These are phyloP conservation scores for Ctenosaura bakeri DNA, from an alignment of 2,797 vertebrate genomes.

Conservation along the genomic window DNA sequence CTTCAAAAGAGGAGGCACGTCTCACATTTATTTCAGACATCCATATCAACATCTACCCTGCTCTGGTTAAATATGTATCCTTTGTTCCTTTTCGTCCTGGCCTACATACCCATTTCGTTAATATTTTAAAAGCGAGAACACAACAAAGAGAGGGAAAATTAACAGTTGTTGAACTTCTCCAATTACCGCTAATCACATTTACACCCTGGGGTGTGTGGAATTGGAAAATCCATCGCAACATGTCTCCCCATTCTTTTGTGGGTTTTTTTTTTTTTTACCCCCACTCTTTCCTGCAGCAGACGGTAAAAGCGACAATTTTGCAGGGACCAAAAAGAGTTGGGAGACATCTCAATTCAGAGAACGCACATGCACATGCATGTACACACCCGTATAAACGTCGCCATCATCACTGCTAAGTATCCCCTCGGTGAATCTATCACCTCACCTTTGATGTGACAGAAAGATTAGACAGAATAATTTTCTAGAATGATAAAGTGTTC, in stretches of 20 bases:
- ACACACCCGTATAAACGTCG: neutral
- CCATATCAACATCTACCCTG: conserved; percentile 45
- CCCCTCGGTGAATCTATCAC: conserved; percentile 45
- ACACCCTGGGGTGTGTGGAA: conserved; percentile 74
- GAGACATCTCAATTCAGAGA: conserved; percentile 59
- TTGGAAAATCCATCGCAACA: conserved; percentile 73
- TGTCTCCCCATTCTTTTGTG: conserved; percentile 45
- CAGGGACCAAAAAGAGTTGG: conserved; percentile 40
- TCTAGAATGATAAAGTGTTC: conserved; percentile 40
- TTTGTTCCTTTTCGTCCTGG: conserved; percentile 70
- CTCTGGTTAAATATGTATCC: conserved; percentile 70
- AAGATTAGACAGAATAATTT: conserved; percentile 50
- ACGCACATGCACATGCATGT: neutral
- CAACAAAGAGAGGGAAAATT: conserved; percentile 66
- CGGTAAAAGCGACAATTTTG: conserved; percentile 70
- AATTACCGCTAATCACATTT: conserved; percentile 75
- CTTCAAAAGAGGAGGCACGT: conserved; percentile 54
- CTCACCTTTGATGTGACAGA: conserved; percentile 49
- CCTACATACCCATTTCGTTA: conserved; percentile 64
- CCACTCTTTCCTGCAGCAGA: conserved; percentile 59
- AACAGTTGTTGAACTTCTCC: conserved; percentile 71
- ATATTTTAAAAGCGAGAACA: conserved; percentile 75
- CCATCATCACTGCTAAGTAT: conserved; percentile 44
- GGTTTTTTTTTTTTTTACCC: neutral
- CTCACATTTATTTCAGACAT: conserved; percentile 67